These are phyloP conservation scores for Yasuhikotakia modesta DNA, from an alignment of 2,797 vertebrate genomes.

Conservation along the genomic window DNA sequence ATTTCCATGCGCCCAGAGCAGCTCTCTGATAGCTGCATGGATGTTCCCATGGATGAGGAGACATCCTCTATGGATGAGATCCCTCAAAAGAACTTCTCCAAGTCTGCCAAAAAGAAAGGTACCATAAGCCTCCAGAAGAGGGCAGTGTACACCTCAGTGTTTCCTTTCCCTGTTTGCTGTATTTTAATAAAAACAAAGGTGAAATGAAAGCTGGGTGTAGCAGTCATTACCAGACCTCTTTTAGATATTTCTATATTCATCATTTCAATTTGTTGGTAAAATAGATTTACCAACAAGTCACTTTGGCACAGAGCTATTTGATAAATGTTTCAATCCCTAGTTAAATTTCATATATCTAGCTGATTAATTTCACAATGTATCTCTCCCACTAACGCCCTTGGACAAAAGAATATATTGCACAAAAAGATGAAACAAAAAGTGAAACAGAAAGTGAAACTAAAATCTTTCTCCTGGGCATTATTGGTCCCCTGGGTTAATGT, in stretches of 20 bases:
- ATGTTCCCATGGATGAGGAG: slow-evolving; percentile 77
- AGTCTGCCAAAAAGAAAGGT: slow-evolving; percentile 85
- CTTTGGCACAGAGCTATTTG: not conserved
- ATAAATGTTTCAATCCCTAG: too few relatives aligned
- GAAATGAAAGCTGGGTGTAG: too few relatives aligned
- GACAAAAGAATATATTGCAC: not conserved
- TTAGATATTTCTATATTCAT: not conserved
- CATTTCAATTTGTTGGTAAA: not conserved
- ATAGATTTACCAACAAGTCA: not conserved
- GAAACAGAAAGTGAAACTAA: too few relatives aligned
- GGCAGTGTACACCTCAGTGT: slow-evolving; percentile 19
- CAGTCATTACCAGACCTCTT: not conserved
- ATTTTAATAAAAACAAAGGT: not conserved
- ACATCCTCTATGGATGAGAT: slow-evolving; percentile 80
- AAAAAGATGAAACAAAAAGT: too few relatives aligned
- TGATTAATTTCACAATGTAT: not conserved
- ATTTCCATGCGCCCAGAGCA: slow-evolving; percentile 79
- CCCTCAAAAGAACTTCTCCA: slow-evolving; percentile 73
- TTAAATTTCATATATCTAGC: too few relatives aligned
- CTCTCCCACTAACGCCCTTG: not conserved
- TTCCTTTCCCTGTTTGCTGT: not conserved
- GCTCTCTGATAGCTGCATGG: slow-evolving; percentile 71
- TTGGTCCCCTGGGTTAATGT: not conserved
- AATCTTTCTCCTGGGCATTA: not conserved
- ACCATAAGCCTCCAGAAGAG: slow-evolving; percentile 45